Evolutionary conservation across 2,888 invertebrate genomes (phyloP), one percentile per base, ranked within the genome.

Genomic region (Epistrophe eligans): DNA sequence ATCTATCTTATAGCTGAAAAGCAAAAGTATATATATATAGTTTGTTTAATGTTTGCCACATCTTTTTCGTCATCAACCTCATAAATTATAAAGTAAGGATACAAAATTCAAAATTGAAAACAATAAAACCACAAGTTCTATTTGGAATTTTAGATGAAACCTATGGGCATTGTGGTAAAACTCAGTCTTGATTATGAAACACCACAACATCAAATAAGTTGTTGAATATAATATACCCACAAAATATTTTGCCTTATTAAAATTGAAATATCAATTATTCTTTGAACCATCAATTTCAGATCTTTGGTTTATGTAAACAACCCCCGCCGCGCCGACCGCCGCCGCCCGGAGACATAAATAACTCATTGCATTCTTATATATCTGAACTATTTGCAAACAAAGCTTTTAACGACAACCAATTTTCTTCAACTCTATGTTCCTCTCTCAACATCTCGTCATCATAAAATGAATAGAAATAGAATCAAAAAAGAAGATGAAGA

Each of bases 321-420:
- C 10, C 17, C 17, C 32, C 19, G 1, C 0, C 60, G 3, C 24
- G n/a, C n/a, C n/a, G n/a, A n/a, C n/a, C n/a, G n/a, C n/a, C n/a
- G n/a, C n/a, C n/a, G n/a, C n/a, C n/a, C n/a, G n/a, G n/a, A n/a
- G n/a, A n/a, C 40, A 60, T 40, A 2, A 38, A 60, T 17, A 17
- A 38, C 58, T 58, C 40, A 60, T 60, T 60, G 38, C 40, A 60
- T 60, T 38, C 32, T 38, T n/a, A 7, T 35, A 13, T n/a, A 35
- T 19, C 11, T 17, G 17, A 5, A 11, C 2, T 35, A 17, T 48
- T 17, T 48, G 10, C 4, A 10, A 11, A 11, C 13, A 60, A 60
- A 60, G 5, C 58, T 60, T 19, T 58, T 10, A 58, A 60, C 5
- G 17, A 11, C 2, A 28, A 28, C 9, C 9, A 15, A 55, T 55